Evolutionary conservation across 35 echinoderm and acorn worm genomes (phyloP).

Genomic region (Stichopus chloronotus): DNA sequence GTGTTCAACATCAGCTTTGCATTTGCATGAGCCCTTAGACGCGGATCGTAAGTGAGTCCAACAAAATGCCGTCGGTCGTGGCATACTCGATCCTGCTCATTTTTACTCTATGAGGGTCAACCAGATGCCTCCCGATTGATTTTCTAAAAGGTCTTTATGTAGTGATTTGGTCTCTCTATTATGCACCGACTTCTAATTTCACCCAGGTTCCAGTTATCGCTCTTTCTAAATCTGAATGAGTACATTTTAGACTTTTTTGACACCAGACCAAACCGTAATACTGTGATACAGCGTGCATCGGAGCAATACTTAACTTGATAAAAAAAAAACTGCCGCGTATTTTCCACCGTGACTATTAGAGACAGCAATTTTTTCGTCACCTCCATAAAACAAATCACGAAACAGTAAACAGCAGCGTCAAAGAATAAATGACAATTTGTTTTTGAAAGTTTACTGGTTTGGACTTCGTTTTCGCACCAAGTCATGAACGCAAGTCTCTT

Average conservation of each 20-base stretch:
- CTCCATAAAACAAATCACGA: conserved; percentile 32
- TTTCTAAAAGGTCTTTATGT: too few relatives aligned
- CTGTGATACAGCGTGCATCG: conserved; percentile 32
- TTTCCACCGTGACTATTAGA: too few relatives aligned
- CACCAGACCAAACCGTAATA: conserved; percentile 76
- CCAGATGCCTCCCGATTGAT: too few relatives aligned
- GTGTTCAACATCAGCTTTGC: conserved; percentile 38
- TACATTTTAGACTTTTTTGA: conserved; percentile 29
- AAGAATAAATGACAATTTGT: conserved; percentile 8
- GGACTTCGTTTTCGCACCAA: too few relatives aligned
- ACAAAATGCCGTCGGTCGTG: conserved; percentile 43
- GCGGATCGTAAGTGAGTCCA: conserved; percentile 44
- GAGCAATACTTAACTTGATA: conserved; percentile 59
- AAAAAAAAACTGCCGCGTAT: too few relatives aligned
- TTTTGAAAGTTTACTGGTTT: not conserved
- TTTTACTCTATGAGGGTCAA: conserved; percentile 40
- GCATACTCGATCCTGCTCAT: conserved; percentile 18
- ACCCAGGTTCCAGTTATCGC: conserved; percentile 72
- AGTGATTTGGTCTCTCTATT: too few relatives aligned
- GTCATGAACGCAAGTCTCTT: not conserved
- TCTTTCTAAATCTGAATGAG: conserved; percentile 55
- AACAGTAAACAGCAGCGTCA: conserved; percentile 26
- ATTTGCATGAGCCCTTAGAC: conserved; percentile 50
- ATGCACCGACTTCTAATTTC: conserved; percentile 65
- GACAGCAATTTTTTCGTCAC: conserved; percentile 30